A percentile compares a stretch with the other conserved stretches of the same genome.
Conservation (phyloP, 2,113 vertebrate species). For the Callospermophilus lateralis region DNA sequence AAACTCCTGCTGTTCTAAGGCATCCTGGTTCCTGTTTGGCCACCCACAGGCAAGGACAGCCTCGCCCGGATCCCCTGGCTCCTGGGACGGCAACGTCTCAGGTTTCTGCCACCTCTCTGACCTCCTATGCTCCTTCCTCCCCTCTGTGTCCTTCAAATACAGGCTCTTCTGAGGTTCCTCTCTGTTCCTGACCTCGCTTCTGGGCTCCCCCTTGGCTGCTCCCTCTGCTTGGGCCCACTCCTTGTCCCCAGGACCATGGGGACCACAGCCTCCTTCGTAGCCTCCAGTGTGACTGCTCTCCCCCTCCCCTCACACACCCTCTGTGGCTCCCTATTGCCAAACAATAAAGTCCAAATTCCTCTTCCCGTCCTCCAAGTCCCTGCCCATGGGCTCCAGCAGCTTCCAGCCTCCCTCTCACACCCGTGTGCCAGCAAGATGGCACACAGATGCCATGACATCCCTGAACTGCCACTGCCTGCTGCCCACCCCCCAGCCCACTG, state of each 20-base stretch:
- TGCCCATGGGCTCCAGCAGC: neutral
- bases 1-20: neutral
- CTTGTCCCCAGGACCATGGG: neutral
- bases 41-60: neutral
- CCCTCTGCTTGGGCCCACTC: neutral
- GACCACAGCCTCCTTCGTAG: neutral
- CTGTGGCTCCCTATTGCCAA: neutral
- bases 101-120: neutral
- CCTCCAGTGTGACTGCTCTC: neutral
- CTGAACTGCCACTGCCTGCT: fast-evolving
- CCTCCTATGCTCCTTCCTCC: neutral
- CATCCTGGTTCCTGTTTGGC: neutral
- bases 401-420: neutral
- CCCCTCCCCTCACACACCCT: neutral
- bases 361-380: neutral
- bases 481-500: no score
- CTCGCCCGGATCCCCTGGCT: neutral
- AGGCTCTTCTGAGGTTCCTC: neutral
- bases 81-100: neutral
- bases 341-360: neutral
- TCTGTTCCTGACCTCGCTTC: neutral
- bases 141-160: neutral
- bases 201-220: neutral
- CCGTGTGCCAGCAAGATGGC: neutral
- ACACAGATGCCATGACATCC: neutral